Conservation (phyloP, 2,797 vertebrate genomes). For the Chelmon rostratus region DNA sequence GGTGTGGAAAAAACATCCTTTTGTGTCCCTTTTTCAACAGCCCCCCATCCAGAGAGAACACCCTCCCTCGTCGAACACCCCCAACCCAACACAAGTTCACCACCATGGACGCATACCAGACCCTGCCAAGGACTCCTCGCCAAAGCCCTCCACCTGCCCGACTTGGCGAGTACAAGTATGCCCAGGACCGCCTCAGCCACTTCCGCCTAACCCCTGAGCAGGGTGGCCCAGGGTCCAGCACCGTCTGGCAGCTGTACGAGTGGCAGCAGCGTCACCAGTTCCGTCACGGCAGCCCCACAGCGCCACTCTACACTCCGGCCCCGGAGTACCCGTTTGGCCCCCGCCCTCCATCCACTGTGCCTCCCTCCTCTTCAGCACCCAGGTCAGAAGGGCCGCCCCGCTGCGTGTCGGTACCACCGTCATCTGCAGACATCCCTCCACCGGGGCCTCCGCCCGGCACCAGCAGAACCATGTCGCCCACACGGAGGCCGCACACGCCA, state of each 20-base stretch:
- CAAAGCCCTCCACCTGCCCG: constrained; percentile 87
- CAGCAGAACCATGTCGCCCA: constrained; percentile 83
- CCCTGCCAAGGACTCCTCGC: constrained; percentile 90
- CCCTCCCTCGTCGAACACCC: constrained; percentile 88
- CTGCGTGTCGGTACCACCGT: constrained; percentile 93
- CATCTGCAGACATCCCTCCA: constrained; percentile 90
- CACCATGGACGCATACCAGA: constrained; percentile 89
- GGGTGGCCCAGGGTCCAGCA: constrained; percentile 88
- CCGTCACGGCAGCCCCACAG: constrained; percentile 95
- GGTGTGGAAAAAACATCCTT: background rate
- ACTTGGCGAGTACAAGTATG: constrained; percentile 95
- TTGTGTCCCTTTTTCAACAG: constrained; percentile 53
- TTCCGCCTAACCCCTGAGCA: constrained; percentile 91
- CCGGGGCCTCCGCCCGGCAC: constrained; percentile 76
- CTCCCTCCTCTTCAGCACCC: constrained; percentile 83
- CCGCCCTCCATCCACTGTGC: constrained; percentile 89
- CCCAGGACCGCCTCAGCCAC: constrained; percentile 95
- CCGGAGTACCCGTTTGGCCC: constrained; percentile 89
- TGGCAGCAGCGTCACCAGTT: constrained; percentile 98
- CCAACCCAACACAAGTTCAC: constrained; percentile 84
- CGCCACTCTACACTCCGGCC: constrained; percentile 88
- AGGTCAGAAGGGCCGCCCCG: constrained; percentile 88
- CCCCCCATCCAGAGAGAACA: constrained; percentile 85
- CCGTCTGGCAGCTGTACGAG: constrained; percentile 94
- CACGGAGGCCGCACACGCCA: constrained; percentile 91